Percentiles rank a stretch among this genome's conserved stretches.
phyloP scores from a whole-genome alignment of 2,888 invertebrate species.

The Drosophila ezoana region DNA sequence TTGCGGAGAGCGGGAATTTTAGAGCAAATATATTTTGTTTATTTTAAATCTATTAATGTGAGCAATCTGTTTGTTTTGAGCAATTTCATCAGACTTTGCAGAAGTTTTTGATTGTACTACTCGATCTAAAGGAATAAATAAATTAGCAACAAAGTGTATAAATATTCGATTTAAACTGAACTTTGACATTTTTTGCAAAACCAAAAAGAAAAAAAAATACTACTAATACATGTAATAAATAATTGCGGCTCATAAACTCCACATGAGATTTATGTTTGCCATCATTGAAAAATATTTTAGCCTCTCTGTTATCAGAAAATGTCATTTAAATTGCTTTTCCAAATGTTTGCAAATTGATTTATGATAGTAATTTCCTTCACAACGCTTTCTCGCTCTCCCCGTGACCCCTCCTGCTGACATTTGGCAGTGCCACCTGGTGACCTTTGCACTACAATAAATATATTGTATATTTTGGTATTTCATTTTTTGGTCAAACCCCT shows the following conservation, averaged over 20 bases:
- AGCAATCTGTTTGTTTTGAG: slow-evolving; percentile 22
- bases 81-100: slow-evolving; percentile 15
- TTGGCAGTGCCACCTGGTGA: slow-evolving; percentile 19
- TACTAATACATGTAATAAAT: slow-evolving; percentile 13
- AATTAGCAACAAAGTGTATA: too few relatives aligned
- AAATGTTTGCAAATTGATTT: slow-evolving; percentile 62
- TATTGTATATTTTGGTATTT: slow-evolving; percentile 32
- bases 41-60: neutral
- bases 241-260: slow-evolving; percentile 33
- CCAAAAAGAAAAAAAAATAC: too few relatives aligned
- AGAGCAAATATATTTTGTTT: too few relatives aligned
- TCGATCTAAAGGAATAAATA: neutral
- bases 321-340: slow-evolving; percentile 59
- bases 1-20: too few relatives aligned
- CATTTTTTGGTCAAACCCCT: slow-evolving; percentile 15
- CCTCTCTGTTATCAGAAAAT: slow-evolving; percentile 44
- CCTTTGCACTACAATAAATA: slow-evolving; percentile 29
- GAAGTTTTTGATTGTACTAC: neutral
- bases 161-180: too few relatives aligned
- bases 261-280: slow-evolving; percentile 19
- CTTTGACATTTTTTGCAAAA: too few relatives aligned
- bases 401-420: slow-evolving; percentile 9
- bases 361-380: slow-evolving; percentile 55
- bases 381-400: slow-evolving; percentile 5
- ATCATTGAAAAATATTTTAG: slow-evolving; percentile 20